phyloP scores from a whole-genome alignment of 2,888 invertebrate genomes.

The Luffia ferchaultella region DNA sequence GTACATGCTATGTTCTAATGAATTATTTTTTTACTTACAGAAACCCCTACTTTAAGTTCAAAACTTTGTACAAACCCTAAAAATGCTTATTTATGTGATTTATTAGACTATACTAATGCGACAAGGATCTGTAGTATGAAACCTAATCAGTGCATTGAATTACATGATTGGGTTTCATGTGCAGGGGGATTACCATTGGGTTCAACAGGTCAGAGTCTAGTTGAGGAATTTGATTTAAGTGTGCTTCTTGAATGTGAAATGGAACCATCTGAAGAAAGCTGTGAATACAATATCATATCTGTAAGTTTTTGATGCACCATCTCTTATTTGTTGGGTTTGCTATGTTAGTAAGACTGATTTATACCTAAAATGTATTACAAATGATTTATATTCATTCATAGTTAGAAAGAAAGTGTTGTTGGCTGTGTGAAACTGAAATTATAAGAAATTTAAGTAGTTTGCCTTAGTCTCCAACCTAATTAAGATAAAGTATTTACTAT shows the following conservation, averaged over 20 bases:
- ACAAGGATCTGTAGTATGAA: constrained; percentile 59
- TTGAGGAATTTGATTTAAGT: constrained; percentile 45
- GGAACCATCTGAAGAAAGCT: constrained; percentile 41
- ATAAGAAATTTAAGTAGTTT: too few relatives aligned
- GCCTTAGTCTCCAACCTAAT: too few relatives aligned
- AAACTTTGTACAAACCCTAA: constrained; percentile 61
- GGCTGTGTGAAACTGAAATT: too few relatives aligned
- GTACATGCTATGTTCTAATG: too few relatives aligned
- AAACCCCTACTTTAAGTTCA: constrained; percentile 61
- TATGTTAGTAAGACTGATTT: too few relatives aligned
- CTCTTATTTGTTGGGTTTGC: neutral
- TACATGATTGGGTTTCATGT: constrained; percentile 54
- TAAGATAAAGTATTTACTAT: too few relatives aligned
- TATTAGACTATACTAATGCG: constrained; percentile 57
- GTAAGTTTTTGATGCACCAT: constrained; percentile 10
- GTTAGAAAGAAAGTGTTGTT: too few relatives aligned
- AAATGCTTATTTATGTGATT: constrained; percentile 69
- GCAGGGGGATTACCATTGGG: constrained; percentile 45
- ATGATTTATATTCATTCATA: too few relatives aligned
- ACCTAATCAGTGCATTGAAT: constrained; percentile 50
- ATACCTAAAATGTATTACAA: too few relatives aligned
- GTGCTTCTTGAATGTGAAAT: constrained; percentile 55
- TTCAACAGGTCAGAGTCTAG: constrained; percentile 31
- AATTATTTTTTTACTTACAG: constrained; percentile 32
- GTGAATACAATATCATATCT: constrained; percentile 20